These are phyloP conservation scores for Fissipunctia ypsillon DNA, from an alignment of 2,888 invertebrate genomes.

Conservation along the genomic window DNA sequence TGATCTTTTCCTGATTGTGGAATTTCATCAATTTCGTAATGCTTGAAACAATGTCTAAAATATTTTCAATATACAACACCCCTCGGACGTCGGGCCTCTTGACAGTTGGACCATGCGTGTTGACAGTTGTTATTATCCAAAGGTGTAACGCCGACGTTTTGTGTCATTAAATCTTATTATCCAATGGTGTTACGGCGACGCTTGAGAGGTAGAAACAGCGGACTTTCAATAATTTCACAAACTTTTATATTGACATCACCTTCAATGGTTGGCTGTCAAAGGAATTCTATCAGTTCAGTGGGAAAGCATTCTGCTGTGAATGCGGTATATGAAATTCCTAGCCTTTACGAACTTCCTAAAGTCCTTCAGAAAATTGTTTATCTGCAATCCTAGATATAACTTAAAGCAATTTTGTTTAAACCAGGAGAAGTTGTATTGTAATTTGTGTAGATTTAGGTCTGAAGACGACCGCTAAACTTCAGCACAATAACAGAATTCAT, in stretches of 20 bases:
- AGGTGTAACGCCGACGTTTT: no score
- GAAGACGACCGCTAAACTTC: conserved; percentile 3
- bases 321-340: conserved; percentile 64
- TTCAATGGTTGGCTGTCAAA: conserved; percentile 51
- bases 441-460: conserved; percentile 5
- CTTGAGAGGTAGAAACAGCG: no score
- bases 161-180: no score
- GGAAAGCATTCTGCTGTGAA: conserved; percentile 54
- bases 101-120: no score
- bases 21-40: conserved; percentile 10
- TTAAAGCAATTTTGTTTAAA: conserved; percentile 3
- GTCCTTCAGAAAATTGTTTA: conserved; percentile 43
- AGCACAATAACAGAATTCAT: conserved; percentile 7
- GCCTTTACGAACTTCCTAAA: conserved; percentile 54
- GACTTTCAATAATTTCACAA: conserved; percentile 28
- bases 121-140: no score
- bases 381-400: conserved; percentile 26
- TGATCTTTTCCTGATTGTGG: conserved; percentile 5
- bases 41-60: conserved; percentile 6
- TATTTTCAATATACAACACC: not conserved
- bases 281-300: conserved; percentile 61
- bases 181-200: no score
- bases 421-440: not conserved
- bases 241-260: conserved; percentile 37
- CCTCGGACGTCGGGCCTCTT: no score